Conservation (phyloP, 2,888 invertebrate genomes). For the Augochlorella aurata region DNA sequence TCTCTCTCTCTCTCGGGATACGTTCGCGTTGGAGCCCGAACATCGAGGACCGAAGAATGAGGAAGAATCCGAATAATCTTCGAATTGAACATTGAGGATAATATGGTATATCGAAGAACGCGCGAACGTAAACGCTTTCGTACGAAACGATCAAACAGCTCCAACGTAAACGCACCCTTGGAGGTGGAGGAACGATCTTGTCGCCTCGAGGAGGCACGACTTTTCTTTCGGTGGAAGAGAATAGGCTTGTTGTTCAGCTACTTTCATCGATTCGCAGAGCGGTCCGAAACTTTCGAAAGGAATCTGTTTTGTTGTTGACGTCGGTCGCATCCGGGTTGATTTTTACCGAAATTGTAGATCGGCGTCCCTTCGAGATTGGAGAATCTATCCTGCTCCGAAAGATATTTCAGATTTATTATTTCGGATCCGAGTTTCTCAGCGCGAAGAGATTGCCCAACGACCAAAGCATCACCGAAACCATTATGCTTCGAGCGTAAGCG, state of each 20-base stretch:
- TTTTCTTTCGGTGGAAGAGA: too few relatives aligned
- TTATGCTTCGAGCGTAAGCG: conserved; percentile 14
- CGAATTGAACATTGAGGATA: too few relatives aligned
- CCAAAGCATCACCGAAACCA: conserved; percentile 10
- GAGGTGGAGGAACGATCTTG: too few relatives aligned
- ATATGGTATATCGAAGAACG: too few relatives aligned
- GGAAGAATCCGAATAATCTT: too few relatives aligned
- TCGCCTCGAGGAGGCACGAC: too few relatives aligned
- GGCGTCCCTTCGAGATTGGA: neutral
- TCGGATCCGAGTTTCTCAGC: conserved; percentile 14
- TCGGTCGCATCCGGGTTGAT: conserved; percentile 9
- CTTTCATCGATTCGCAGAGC: neutral
- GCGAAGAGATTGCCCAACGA: conserved; percentile 9
- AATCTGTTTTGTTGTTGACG: neutral
- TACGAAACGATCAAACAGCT: too few relatives aligned
- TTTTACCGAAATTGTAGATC: neutral
- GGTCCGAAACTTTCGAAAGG: neutral
- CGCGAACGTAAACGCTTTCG: too few relatives aligned
- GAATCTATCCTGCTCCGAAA: neutral
- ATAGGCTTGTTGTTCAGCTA: neutral
- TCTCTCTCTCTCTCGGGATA: too few relatives aligned
- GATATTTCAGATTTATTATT: neutral
- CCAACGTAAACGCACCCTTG: too few relatives aligned
- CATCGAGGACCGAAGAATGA: too few relatives aligned
- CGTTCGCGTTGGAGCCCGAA: too few relatives aligned